Conservation (phyloP, 2,797 vertebrate species). For the Margarornis squamiger region DNA sequence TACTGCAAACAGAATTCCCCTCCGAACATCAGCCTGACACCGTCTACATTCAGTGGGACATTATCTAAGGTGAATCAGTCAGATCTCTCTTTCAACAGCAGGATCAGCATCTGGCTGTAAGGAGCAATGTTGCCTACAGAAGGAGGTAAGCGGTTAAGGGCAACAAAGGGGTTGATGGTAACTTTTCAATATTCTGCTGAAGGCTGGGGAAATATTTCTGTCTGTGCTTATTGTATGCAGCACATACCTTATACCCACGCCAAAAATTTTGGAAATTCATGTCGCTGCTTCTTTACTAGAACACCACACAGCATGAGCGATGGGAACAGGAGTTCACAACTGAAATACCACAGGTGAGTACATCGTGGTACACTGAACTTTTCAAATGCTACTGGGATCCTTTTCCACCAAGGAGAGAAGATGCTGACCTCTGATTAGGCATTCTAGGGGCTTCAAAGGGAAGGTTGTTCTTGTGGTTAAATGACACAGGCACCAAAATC, state of each 20-base stretch:
- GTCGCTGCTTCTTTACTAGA: not conserved
- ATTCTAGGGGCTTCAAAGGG: slow-evolving; percentile 19
- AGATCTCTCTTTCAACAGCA: not conserved
- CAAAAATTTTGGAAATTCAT: not conserved
- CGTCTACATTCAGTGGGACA: not conserved
- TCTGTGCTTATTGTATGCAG: not conserved
- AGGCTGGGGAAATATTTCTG: not conserved
- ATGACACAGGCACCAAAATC: slow-evolving; percentile 56
- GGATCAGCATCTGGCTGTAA: not conserved
- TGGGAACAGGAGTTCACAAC: not conserved
- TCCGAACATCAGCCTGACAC: not conserved
- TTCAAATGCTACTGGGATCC: not conserved
- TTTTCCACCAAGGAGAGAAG: slow-evolving; percentile 2
- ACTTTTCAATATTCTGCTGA: not conserved
- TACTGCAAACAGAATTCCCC: not conserved
- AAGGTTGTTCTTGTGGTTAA: slow-evolving; percentile 36
- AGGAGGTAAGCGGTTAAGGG: not conserved
- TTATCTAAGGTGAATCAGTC: not conserved
- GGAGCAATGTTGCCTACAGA: not conserved
- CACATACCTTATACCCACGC: not conserved
- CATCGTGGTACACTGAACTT: not conserved
- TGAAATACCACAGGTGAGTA: not conserved
- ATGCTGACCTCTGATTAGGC: not conserved
- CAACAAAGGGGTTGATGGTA: not conserved
- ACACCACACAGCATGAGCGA: not conserved